Evolutionary conservation across 2,113 vertebrate species (phyloP).

Genomic region (Corydoras sp.): DNA sequence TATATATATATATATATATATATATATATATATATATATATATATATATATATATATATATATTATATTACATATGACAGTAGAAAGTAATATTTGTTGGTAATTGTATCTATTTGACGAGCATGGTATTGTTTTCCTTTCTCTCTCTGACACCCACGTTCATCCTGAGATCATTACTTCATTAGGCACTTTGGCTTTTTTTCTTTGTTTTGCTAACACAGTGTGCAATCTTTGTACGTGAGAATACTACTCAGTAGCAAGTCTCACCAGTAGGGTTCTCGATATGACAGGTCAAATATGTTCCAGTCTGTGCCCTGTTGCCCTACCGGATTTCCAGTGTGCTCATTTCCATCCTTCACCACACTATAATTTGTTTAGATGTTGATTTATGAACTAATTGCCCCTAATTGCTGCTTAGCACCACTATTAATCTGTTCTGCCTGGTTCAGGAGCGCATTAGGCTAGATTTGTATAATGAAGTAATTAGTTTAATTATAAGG

Average conservation of each 20-base stretch:
- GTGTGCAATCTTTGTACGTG: neutral
- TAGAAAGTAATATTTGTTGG: no score
- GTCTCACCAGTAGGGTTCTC: neutral
- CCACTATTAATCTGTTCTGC: constrained; percentile 64
- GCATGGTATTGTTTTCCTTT: neutral
- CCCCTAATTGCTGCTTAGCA: constrained; percentile 65
- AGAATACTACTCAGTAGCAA: neutral
- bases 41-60: no score
- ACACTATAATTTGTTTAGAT: constrained; percentile 63
- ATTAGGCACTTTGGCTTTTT: neutral
- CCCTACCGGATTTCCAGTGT: constrained; percentile 28
- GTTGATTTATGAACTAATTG: constrained; percentile 70
- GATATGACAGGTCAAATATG: constrained; percentile 23
- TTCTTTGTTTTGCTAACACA: neutral
- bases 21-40: no score
- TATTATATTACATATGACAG: no score
- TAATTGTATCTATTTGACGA: neutral
- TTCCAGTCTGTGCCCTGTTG: constrained; percentile 33
- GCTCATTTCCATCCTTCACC: constrained; percentile 29
- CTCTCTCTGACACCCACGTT: neutral
- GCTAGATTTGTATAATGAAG: constrained; percentile 66
- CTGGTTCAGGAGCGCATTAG: constrained; percentile 64
- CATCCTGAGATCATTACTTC: neutral
- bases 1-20: no score
- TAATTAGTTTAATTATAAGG: constrained; percentile 64